Base-by-base conservation (phyloP, 1,140 invertebrate species). In the Leptoteleia sp. region DNA sequence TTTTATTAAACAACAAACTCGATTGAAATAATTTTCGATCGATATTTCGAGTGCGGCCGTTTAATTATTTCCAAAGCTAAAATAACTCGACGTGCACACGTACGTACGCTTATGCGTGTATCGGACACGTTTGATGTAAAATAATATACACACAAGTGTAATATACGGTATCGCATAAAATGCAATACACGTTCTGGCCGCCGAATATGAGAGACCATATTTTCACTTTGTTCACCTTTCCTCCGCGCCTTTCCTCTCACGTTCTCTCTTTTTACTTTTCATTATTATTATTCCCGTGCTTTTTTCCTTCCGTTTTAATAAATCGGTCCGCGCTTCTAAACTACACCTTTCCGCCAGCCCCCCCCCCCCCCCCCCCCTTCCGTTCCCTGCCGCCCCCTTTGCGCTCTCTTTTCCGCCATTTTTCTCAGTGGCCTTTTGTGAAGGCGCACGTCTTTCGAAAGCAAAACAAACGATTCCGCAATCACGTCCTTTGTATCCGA, bases 381-480 rank as follows among this genome's bases (percentile, higher is more conserved):
- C n/a, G n/a, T n/a, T n/a, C n/a, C n/a, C n/a, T n/a, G n/a, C n/a
- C n/a, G n/a, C n/a, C n/a, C 15, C 11, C 27, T 1, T 9, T 17
- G 15, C 15, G 4, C 38, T 22, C 31, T 48, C 40, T n/a, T 50
- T 61, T 57, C 16, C 50, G 38, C 29, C 9, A 38, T 70, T 76
- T 76, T 70, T 61, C 73, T 54, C 16, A 6, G 33, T 15, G 12
- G 38, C 43, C 42, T 71, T 77, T 77, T 77, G 59, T 71, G 15
- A 52, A 31, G 27, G 55, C 37, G 45, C 33, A 70, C 75, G 52
- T 71, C 75, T 79, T 73, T 78, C 43, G 38, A 70, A 68, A 80
- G 76, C 68, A 79, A 83, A 82, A 82, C 77, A 84, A 80, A 81
- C 50, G 73, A 79, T 76, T 70, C 40, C 38, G 77, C 82, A 81